These are phyloP conservation scores for Catharus bicknelli DNA, from an alignment of 2,113 vertebrate species.

Conservation along the genomic window DNA sequence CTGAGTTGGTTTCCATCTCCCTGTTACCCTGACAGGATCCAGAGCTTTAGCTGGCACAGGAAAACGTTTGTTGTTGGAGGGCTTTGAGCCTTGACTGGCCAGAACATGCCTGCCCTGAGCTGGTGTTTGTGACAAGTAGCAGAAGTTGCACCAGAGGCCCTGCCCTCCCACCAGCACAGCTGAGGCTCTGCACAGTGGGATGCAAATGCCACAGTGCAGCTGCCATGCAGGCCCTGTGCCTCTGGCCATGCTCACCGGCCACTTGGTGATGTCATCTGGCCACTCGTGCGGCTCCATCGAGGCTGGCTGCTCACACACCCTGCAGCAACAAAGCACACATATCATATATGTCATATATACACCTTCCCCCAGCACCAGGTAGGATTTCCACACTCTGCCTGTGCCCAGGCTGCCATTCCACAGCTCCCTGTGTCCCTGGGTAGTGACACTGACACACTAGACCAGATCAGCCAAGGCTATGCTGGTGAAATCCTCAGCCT, in stretches of 20 bases:
- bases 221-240: too few relatives aligned
- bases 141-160: background rate
- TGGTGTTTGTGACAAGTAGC: background rate
- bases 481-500: background rate
- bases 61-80: background rate
- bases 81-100: background rate
- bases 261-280: constrained; percentile 98
- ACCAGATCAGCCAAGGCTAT: background rate
- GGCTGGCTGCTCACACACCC: constrained; percentile 94
- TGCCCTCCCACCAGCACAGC: background rate
- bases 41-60: background rate
- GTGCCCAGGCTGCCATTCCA: background rate
- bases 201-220: background rate
- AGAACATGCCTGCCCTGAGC: background rate
- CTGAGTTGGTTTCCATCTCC: background rate
- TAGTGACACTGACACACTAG: background rate
- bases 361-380: background rate
- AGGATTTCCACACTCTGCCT: background rate
- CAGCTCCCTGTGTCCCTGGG: background rate
- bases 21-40: background rate
- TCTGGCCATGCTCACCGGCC: constrained; percentile 84
- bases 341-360: too few relatives aligned
- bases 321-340: constrained; percentile 45
- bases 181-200: background rate
- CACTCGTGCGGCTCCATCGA: constrained; percentile 93